A percentile compares a stretch with the other conserved stretches of the same genome.
phyloP scores from a whole-genome alignment of 2,888 invertebrate species.

The Cynaeus angustus region DNA sequence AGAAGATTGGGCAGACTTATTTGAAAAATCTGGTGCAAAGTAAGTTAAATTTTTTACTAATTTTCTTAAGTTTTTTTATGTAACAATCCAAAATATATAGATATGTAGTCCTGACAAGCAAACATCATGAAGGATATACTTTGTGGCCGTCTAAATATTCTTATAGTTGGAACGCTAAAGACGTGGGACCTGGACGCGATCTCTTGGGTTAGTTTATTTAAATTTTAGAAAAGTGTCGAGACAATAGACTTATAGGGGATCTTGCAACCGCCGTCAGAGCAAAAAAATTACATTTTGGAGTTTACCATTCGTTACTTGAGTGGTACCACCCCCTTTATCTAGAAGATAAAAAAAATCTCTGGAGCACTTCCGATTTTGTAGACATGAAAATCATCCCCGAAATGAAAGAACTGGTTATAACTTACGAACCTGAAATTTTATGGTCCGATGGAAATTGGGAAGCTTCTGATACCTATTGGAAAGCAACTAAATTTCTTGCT shows the following conservation, averaged over 20 bases:
- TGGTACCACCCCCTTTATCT: slow-evolving; percentile 89
- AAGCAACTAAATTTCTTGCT: slow-evolving; percentile 86
- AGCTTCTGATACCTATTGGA: slow-evolving; percentile 86
- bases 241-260: slow-evolving; percentile 72
- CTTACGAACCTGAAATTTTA: slow-evolving; percentile 83
- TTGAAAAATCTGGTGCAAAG: slow-evolving; percentile 88
- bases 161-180: slow-evolving; percentile 87
- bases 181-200: slow-evolving; percentile 63
- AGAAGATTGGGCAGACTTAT: slow-evolving; percentile 84
- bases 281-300: slow-evolving; percentile 82
- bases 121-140: slow-evolving; percentile 92
- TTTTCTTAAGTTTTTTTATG: slow-evolving; percentile 7
- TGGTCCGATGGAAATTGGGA: slow-evolving; percentile 98
- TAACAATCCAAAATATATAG: slow-evolving; percentile 71
- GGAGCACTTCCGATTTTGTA: slow-evolving; percentile 78
- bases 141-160: slow-evolving; percentile 87
- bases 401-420: slow-evolving; percentile 81
- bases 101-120: slow-evolving; percentile 88
- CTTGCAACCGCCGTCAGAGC: slow-evolving; percentile 79
- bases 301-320: slow-evolving; percentile 89
- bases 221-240: neutral
- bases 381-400: slow-evolving; percentile 84
- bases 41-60: slow-evolving; percentile 66
- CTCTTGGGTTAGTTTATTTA: slow-evolving; percentile 71
- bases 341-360: slow-evolving; percentile 78